phyloP scores from a whole-genome alignment of 2,888 invertebrate species.

The Junonia oenone region DNA sequence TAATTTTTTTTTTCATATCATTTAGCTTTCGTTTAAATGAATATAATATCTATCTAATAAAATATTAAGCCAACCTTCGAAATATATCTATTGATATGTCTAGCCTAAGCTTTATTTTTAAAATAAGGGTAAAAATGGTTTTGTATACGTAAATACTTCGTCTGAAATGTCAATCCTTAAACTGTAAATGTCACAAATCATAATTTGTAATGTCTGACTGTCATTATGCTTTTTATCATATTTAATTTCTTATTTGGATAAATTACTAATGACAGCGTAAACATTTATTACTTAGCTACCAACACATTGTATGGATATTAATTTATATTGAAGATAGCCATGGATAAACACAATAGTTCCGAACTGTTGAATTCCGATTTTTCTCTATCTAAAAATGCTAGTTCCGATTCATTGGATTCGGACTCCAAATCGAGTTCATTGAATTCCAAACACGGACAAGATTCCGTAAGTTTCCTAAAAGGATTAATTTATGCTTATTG shows the following conservation, averaged over 20 bases:
- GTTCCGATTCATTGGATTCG: constrained; percentile 89
- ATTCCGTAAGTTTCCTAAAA: constrained; percentile 84
- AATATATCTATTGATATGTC: neutral
- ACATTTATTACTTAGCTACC: neutral
- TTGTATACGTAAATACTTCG: neutral
- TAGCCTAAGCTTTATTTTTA: neutral
- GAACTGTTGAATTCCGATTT: constrained; percentile 83
- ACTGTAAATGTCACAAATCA: neutral
- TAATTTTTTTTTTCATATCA: no score
- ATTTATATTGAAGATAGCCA: constrained; percentile 36
- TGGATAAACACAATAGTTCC: constrained; percentile 84
- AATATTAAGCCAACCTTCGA: no score
- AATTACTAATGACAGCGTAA: neutral
- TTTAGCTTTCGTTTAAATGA: no score
- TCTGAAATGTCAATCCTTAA: neutral
- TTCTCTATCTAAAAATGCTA: constrained; percentile 85
- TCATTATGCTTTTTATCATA: neutral
- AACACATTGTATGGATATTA: neutral
- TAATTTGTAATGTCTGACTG: neutral
- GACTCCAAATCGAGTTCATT: constrained; percentile 92
- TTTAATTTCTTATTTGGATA: neutral
- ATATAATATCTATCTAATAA: no score
- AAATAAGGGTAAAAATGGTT: neutral
- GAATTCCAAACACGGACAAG: constrained; percentile 90
- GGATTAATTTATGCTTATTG: constrained; percentile 68